phyloP scores from a whole-genome alignment of 2,888 invertebrate species.

The Eupelmus urozonus region DNA sequence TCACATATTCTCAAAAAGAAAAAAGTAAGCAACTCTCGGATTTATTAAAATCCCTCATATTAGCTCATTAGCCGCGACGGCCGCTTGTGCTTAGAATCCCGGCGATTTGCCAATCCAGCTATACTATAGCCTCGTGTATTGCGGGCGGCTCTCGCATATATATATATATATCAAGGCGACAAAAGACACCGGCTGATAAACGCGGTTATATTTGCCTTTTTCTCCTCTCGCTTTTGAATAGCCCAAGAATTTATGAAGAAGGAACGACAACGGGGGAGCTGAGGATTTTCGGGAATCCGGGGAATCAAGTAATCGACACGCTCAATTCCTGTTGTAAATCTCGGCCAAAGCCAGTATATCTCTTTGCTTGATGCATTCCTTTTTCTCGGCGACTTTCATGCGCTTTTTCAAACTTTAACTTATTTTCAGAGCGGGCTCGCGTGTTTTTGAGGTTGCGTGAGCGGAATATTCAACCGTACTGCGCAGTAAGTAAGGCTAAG shows the following conservation, averaged over 20 bases:
- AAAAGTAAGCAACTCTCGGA: neutral
- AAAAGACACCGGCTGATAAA: conserved; percentile 9
- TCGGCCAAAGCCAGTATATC: neutral
- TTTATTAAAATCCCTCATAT: too few species aligned
- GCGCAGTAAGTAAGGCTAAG: too few species aligned
- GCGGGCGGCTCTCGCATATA: too few species aligned
- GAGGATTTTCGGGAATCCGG: conserved; percentile 62
- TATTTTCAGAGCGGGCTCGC: neutral
- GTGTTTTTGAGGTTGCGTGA: neutral
- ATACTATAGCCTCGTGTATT: neutral
- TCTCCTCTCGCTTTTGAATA: neutral
- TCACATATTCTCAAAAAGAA: neutral
- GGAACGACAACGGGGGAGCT: conserved; percentile 47
- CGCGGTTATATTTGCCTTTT: too few species aligned
- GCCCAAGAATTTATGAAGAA: conserved; percentile 47
- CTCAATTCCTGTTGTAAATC: conserved; percentile 43
- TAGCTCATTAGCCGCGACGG: too few species aligned
- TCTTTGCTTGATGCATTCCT: conserved; percentile 17
- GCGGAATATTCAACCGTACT: too few species aligned
- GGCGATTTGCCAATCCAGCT: conserved; percentile 40
- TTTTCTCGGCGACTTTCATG: neutral
- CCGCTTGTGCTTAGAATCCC: conserved; percentile 2
- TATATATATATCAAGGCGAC: conserved; percentile 43
- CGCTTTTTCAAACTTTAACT: too few species aligned
- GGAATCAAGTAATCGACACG: conserved; percentile 64